Base-by-base conservation (phyloP, 2,797 vertebrate genomes). In the Emys orbicularis region DNA sequence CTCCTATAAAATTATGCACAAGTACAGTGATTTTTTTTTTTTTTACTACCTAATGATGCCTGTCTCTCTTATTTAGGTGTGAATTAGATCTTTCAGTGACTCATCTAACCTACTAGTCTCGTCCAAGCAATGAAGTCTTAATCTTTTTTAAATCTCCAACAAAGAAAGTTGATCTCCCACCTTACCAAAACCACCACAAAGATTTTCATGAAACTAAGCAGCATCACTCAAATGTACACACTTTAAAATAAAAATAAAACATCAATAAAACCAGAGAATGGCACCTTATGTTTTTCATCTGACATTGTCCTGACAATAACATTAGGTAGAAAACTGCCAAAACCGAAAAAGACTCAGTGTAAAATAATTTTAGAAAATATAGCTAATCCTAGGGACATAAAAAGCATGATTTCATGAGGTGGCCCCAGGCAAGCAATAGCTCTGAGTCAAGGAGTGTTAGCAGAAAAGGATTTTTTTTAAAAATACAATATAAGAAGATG, bases 11-110 rank as follows among this genome's bases (percentile, higher is more conserved):
- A 77, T 95, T 91, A 37, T 89, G 85, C 79, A 95, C 94, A 81
- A 94, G 50, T 72, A 61, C 81, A 91, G 84, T 94, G 90, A 77
- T 86, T 95, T 95, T 89, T 77, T n/a, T n/a, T 37, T 37, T 77
- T 25, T 12, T 37, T 68, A 23, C 76, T 34, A 7, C 0, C 15
- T 0, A 50, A 79, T 37, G 87, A 34, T 9, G 76, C 94, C 47
- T 0, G 16, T 72, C 81, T 61, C 79, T 88, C 56, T 68, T 31
- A 27, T 16, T 21, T 44, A 44, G 65, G 10, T 50, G 53, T 89
- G 59, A 41, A 93, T 25, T 12, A 92, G 50, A 37, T 80, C 92
- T 72, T 59, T 59, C n/a, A 79, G 53, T 10, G 25, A 68, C 0
- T 50, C 61, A 84, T 65, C 34, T 27, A 87, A 85, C 81, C 44